Base-by-base conservation (phyloP, 2,113 vertebrate species). In the Dinomys branickii region DNA sequence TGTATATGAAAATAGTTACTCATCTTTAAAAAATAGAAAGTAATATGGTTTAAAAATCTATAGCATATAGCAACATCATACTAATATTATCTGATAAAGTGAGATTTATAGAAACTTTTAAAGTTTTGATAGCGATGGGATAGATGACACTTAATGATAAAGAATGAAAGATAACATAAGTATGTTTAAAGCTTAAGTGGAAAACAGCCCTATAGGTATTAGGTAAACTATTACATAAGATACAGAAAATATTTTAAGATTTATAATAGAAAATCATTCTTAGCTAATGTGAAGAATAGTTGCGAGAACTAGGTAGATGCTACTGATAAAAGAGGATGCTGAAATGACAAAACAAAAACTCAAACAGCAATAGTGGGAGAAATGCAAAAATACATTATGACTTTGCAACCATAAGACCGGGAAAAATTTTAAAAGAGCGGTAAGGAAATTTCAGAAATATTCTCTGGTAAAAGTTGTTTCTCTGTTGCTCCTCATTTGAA, bases 371-470 rank as follows among this genome's bases (percentile, higher is more conserved):
- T 92, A 91, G 41, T 84, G 94, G 65, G 59, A 33, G 26, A 96
- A 97, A 95, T 94, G 58, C 22, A 94, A 91, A 92, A 61, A 80
- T 83, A 63, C 91, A 73, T 83, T 89, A 92, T 59, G 92, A 77
- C 61, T 95, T 96, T 94, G 59, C 33, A 95, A 90, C 50, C 33
- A 78, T 82, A 69, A 88, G 61, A 88, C 44, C 90, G 69, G 81
- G 92, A 90, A 87, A 93, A 85, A 59, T 96, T 96, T 96, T 63
- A 63, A 94, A 91, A 90, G 87, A 96, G 44, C 61, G 61, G 44
- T 41, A 35, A 69, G 85, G 0, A 91, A n/a, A 83, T 73, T 77
- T 85, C 38, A 47, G 28, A 69, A 94, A 47, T 38, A 41, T 2
- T 80, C 1, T 19, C 41, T 38, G 3, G 44, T 3, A 71, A 3